Conservation (phyloP, 2,888 invertebrate species). For the Peribatodes rhomboidaria region DNA sequence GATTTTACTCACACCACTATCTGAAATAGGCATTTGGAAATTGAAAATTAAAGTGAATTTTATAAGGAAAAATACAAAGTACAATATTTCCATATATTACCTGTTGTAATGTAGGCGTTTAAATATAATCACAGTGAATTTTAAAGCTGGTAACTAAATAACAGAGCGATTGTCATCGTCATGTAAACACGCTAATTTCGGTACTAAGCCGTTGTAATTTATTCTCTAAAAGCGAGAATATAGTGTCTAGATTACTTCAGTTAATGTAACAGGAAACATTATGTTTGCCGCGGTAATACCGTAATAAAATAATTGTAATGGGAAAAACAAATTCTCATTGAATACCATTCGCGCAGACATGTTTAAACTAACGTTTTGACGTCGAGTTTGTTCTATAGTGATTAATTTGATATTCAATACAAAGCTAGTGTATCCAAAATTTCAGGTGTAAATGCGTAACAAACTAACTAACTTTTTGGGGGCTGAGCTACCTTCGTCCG, state of each 20-base stretch:
- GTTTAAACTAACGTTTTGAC: background rate
- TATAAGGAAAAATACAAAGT: no score
- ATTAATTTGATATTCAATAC: no score
- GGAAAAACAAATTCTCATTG: conserved; percentile 9
- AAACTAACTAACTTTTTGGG: no score
- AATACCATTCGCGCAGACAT: background rate
- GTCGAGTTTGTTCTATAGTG: no score
- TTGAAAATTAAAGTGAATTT: no score
- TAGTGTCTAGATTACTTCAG: conserved; percentile 25
- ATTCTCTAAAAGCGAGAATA: background rate
- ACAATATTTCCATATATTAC: background rate
- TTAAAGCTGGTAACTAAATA: conserved; percentile 19
- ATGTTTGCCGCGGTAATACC: conserved; percentile 19
- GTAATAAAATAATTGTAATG: conserved; percentile 19
- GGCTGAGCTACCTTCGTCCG: no score
- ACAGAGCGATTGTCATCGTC: conserved; percentile 5
- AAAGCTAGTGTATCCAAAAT: no score
- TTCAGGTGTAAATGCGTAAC: no score
- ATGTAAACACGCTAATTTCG: conserved; percentile 24
- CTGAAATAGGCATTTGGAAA: no score
- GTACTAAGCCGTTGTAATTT: background rate
- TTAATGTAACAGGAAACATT: conserved; percentile 25
- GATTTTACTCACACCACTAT: no score
- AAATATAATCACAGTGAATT: conserved; percentile 18
- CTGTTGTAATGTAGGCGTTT: background rate